phyloP scores from a whole-genome alignment of 2,888 invertebrate species.

The Villa cingulata region DNA sequence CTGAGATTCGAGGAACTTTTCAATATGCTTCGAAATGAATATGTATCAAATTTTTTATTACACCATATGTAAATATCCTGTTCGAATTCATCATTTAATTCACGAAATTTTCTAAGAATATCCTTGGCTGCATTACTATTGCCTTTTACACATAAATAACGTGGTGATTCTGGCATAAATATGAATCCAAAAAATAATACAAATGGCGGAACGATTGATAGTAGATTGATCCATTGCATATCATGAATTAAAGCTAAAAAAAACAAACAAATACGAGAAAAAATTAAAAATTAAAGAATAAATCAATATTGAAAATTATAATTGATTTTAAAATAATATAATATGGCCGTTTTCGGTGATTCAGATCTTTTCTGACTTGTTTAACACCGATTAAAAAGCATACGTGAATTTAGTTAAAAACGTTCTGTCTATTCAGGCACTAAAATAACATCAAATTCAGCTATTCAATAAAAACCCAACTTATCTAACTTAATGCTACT shows the following conservation, averaged over 20 bases:
- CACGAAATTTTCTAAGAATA: conserved; percentile 48
- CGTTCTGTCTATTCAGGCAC: too few relatives aligned
- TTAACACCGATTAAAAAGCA: too few relatives aligned
- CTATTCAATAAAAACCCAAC: too few relatives aligned
- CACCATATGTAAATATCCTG: conserved; percentile 39
- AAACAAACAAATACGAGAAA: not conserved
- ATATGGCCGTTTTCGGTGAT: too few relatives aligned
- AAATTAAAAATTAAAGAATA: too few relatives aligned
- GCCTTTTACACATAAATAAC: conserved; percentile 44
- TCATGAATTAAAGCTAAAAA: conserved; percentile 1
- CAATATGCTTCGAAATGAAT: conserved; percentile 22
- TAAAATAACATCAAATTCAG: too few relatives aligned
- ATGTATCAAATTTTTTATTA: conserved; percentile 34
- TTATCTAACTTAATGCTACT: too few relatives aligned
- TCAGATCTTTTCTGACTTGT: too few relatives aligned
- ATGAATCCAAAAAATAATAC: conserved; percentile 33
- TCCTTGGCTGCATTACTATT: conserved; percentile 44
- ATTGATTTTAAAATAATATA: too few relatives aligned
- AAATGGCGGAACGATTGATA: conserved; percentile 5
- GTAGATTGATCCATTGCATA: conserved; percentile 8
- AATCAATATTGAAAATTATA: too few relatives aligned
- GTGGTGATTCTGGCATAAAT: conserved; percentile 60
- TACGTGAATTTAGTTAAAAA: too few relatives aligned
- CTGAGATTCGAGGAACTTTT: conserved; percentile 36
- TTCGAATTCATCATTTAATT: conserved; percentile 43